Base-by-base conservation (phyloP, 1,140 invertebrate genomes). In the Temnothorax nylanderi region DNA sequence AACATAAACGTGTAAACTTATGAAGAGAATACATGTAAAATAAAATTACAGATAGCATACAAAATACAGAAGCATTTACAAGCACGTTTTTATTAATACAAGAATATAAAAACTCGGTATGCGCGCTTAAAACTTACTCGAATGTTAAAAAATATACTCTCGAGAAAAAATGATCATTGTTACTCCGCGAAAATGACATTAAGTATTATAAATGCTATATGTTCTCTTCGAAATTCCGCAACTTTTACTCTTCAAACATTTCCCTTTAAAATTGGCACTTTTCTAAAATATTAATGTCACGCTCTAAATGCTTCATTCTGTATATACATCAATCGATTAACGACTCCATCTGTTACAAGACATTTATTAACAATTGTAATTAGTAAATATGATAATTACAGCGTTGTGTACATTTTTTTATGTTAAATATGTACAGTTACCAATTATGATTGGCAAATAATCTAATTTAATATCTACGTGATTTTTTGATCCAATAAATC, bases 371-470 rank as follows among this genome's bases (percentile, higher is more conserved):
- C 93, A 90, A 94, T 92, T 94, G 92, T 95, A 94, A 95, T 92
- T 94, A 93, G 92, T 84, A 74, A 91, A 91, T 93, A 94, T 77
- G 91, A 93, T 89, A 92, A 94, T 93, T 93, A 92, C 89, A 90
- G 91, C 94, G 93, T 94, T 94, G 92, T 94, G 91, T 94, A 94
- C 91, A 95, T 95, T 81, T 81, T 51, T 51, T 81, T 95, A 91
- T 94, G 92, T 94, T 94, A 92, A 93, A 94, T 95, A 95, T 95
- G 94, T 94, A 95, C 94, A 95, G 94, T 95, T 95, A 95, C 93
- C 93, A 94, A 94, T 94, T 94, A 94, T 92, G 93, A 94, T 94
- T 93, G 93, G 93, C 93, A 94, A 94, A 94, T 91, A 86, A 86
- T 90, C 76, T 93, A 91, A 92, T 92, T 93, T 90, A 92, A 92